Base-by-base conservation (phyloP, 2,888 invertebrate species). In the Xestia sexstrigata region DNA sequence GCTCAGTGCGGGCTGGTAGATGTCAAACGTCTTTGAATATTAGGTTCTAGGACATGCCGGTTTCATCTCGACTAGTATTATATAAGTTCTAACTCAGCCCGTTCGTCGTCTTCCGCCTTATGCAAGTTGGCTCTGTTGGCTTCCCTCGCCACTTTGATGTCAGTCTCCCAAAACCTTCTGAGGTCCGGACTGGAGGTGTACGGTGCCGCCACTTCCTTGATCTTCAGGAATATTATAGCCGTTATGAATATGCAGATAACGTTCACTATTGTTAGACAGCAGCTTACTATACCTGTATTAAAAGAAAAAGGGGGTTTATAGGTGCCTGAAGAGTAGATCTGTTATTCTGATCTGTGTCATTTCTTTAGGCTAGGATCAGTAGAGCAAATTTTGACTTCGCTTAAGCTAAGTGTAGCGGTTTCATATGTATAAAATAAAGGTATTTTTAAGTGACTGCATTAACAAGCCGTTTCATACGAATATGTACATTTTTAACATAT, bases 171-270 rank as follows among this genome's bases (percentile, higher is more conserved):
- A 93, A 98, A 98, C 87, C 98, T 96, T 84, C 98, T 97, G 70
- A 98, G 95, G 89, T 98, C 98, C 42, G 98, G 97, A 81, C 98
- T 98, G 1, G 98, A 98, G 0, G 98, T 98, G 89, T 98, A 98
- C 0, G 98, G 98, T 71, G 98, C 98, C 0, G 98, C 98, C 15
- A 98, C 98, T 94, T 98, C 98, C 93, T 98, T 98, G 85, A 98
- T 98, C 97, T 98, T 98, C 70, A 98, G 95, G 81, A 98, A 98
- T 83, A 98, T 97, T 88, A 98, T 97, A 4, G 98, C 98, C 71
- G 98, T 98, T 88, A 98, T 97, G 92, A 98, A 98, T 91, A 99
- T 98, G 94, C 98, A 98, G 90, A 98, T 97, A 80, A 99, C 98
- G 93, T 99, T 99, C 55, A 99, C 97, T 70, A 98, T 96, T 4